Percentiles rank a stretch among this genome's conserved stretches.
These are phyloP conservation scores for Allacma fusca DNA, from an alignment of 2,888 invertebrate genomes.

Conservation along the genomic window DNA sequence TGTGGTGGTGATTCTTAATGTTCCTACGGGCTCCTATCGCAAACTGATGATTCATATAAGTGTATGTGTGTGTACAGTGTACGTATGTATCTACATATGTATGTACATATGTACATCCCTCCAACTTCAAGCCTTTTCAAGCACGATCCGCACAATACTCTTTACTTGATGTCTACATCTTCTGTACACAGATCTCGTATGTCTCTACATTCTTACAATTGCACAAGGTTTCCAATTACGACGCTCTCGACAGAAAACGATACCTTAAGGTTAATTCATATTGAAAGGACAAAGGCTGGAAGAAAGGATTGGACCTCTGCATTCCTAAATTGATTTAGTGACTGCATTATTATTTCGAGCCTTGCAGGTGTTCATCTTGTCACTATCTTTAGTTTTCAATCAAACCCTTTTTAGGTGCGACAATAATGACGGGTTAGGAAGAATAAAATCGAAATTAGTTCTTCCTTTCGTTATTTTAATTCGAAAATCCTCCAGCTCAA, in stretches of 20 bases:
- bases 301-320: neutral
- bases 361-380: constrained; percentile 2
- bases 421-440: neutral
- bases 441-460: neutral
- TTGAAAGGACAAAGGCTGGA: neutral
- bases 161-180: neutral
- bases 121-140: neutral
- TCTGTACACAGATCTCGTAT: neutral
- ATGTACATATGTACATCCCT: no score
- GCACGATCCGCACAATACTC: neutral
- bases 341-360: neutral
- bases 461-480: no score
- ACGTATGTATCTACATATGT: no score
- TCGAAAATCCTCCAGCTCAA: no score
- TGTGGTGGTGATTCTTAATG: constrained; percentile 8
- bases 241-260: neutral
- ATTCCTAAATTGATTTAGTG: neutral
- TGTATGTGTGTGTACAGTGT: no score
- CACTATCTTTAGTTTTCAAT: constrained; percentile 1
- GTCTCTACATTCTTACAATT: neutral
- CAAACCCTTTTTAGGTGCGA: neutral
- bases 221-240: neutral
- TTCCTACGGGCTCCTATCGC: neutral
- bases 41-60: neutral
- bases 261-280: neutral